Percentiles rank a stretch among this genome's conserved stretches.
Conservation (phyloP, 2,797 vertebrate genomes). For the Dallia pectoralis region DNA sequence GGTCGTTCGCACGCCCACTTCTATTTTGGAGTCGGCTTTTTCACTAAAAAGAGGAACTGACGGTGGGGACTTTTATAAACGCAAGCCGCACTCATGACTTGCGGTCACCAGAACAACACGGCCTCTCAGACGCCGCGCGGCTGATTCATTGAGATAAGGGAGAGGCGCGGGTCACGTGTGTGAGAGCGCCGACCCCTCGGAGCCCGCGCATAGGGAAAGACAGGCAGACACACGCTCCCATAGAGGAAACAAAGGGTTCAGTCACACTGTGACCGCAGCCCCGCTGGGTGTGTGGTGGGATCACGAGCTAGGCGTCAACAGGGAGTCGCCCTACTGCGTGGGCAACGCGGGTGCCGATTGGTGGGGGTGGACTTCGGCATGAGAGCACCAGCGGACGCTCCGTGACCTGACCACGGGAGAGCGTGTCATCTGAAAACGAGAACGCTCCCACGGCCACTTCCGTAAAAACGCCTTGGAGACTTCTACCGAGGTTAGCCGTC, state of each 20-base stretch:
- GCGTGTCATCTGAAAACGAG: not conserved
- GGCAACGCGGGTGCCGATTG: conserved; percentile 10
- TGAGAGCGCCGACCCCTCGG: conserved; percentile 18
- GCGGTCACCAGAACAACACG: conserved; percentile 38
- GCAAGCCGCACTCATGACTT: conserved; percentile 46
- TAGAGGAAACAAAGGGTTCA: conserved; percentile 21
- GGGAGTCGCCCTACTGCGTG: conserved; percentile 23
- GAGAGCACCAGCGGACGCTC: not conserved
- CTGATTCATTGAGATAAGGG: conserved; percentile 53
- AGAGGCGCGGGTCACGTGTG: conserved; percentile 29
- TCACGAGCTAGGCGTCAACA: not conserved
- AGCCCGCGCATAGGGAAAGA: conserved; percentile 25
- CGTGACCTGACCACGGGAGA: not conserved
- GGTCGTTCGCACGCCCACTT: conserved; percentile 17
- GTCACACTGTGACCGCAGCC: conserved; percentile 11
- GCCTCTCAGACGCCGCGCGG: conserved; percentile 32
- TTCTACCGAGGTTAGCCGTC: not conserved
- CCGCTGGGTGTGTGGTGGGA: not conserved
- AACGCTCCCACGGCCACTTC: not conserved
- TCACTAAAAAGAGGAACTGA: conserved; percentile 65
- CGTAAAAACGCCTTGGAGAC: not conserved
- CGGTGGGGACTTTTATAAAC: conserved; percentile 58
- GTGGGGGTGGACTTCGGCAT: not conserved
- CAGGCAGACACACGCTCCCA: conserved; percentile 27
- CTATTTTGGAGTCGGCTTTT: conserved; percentile 53